A percentile compares a stretch with the other conserved stretches of the same genome.
phyloP scores from a whole-genome alignment of 2,797 vertebrate species.

The Danio albolineatus region DNA sequence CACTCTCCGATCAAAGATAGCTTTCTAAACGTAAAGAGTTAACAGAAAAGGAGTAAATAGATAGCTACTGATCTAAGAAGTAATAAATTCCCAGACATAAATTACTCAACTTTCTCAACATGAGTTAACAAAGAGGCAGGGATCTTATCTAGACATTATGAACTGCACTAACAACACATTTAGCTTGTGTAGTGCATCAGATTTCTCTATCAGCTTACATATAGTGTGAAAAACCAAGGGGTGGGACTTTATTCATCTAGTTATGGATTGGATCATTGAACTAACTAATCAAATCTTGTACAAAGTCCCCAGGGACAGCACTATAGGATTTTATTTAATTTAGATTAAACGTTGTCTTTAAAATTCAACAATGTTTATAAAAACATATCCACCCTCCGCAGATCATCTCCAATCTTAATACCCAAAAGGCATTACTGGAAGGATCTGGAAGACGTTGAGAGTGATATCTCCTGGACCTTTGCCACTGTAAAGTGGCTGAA shows the following conservation, averaged over 20 bases:
- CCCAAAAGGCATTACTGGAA: constrained; percentile 2
- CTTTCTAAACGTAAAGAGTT: constrained; percentile 20
- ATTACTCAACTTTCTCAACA: not conserved
- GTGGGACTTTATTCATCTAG: not conserved
- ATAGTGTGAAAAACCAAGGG: not conserved
- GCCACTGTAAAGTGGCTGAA: constrained; percentile 40
- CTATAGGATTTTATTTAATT: not conserved
- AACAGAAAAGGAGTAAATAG: constrained; percentile 21
- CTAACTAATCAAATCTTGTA: not conserved
- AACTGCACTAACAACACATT: not conserved
- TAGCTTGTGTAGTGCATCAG: not conserved
- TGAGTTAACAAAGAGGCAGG: not conserved
- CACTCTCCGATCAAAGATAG: constrained; percentile 37
- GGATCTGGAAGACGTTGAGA: constrained; percentile 5
- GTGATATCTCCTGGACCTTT: constrained; percentile 27
- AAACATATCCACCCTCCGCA: constrained; percentile 25
- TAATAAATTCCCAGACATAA: constrained; percentile 26
- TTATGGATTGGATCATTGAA: constrained; percentile 3
- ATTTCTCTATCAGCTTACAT: not conserved
- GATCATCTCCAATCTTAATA: constrained; percentile 9
- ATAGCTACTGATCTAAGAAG: constrained; percentile 40
- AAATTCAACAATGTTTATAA: not conserved
- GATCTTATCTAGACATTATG: not conserved
- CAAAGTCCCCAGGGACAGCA: not conserved
- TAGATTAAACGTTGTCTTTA: not conserved